Percentiles rank a stretch among this genome's conserved stretches.
These are phyloP conservation scores for Rachycentron canadum DNA, from an alignment of 2,797 vertebrate species.

Conservation along the genomic window DNA sequence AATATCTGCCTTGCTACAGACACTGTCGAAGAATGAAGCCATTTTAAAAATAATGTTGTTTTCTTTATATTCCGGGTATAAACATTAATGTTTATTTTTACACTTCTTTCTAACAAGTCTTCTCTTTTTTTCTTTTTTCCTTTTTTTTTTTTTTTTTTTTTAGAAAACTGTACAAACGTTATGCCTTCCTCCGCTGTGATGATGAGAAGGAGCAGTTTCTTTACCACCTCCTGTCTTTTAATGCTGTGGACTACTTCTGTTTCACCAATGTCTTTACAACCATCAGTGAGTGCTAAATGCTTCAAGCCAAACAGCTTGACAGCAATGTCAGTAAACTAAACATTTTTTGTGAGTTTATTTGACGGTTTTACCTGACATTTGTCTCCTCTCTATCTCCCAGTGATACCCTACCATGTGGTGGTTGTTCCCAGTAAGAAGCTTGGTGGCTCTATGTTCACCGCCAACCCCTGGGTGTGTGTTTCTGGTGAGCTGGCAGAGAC, in stretches of 20 bases:
- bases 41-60: neutral
- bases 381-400: constrained; percentile 79
- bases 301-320: neutral
- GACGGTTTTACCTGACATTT: neutral
- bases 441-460: constrained; percentile 98
- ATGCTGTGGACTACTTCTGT: constrained; percentile 99
- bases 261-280: constrained; percentile 99
- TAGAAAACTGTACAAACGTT: constrained; percentile 98
- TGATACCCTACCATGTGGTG: constrained; percentile 98
- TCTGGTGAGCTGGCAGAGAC: constrained; percentile 97
- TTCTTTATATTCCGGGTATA: neutral
- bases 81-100: neutral
- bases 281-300: constrained; percentile 91
- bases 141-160: constrained; percentile 71
- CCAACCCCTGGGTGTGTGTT: constrained; percentile 99
- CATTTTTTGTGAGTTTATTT: neutral
- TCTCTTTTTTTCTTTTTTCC: constrained; percentile 73
- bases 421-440: constrained; percentile 97
- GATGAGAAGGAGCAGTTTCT: constrained; percentile 99
- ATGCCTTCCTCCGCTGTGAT: constrained; percentile 97
- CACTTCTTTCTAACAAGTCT: constrained; percentile 7
- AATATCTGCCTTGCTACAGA: neutral
- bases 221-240: constrained; percentile 98
- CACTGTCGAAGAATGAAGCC: neutral
- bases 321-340: neutral